Conservation (phyloP, 2,888 invertebrate genomes). For the Dusona sp. region DNA sequence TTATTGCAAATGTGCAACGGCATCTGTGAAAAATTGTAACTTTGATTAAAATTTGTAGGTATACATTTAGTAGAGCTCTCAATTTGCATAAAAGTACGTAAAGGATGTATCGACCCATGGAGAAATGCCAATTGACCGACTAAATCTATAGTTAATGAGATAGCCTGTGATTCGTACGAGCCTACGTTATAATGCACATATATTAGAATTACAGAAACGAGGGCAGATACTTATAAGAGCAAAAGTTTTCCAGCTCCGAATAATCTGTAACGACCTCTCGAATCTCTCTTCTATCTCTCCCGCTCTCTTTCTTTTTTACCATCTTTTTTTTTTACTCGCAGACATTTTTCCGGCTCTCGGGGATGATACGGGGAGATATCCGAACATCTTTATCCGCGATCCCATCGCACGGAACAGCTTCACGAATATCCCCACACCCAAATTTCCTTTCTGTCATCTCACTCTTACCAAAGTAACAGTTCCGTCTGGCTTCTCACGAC, state of each 20-base stretch:
- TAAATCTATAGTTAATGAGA: too few species aligned
- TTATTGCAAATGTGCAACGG: too few species aligned
- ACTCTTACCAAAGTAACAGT: slow-evolving; percentile 10
- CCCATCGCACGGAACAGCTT: slow-evolving; percentile 21
- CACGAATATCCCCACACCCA: slow-evolving; percentile 22
- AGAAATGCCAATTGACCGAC: too few species aligned
- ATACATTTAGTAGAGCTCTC: too few species aligned
- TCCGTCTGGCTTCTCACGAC: slow-evolving; percentile 5
- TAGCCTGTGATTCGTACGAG: too few species aligned
- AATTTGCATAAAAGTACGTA: too few species aligned
- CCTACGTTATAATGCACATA: too few species aligned
- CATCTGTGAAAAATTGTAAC: too few species aligned
- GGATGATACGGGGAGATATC: neutral
- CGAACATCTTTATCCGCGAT: slow-evolving; percentile 43
- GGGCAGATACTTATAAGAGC: slow-evolving; percentile 66
- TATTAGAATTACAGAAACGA: too few species aligned
- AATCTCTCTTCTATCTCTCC: neutral
- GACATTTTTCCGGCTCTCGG: slow-evolving; percentile 11
- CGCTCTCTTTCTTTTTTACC: neutral
- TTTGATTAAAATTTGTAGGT: too few species aligned
- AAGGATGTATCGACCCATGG: too few species aligned
- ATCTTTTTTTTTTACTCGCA: slow-evolving; percentile 5
- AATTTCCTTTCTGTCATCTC: slow-evolving; percentile 21
- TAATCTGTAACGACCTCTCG: slow-evolving; percentile 67
- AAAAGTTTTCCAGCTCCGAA: slow-evolving; percentile 74